Percentiles rank a stretch among this genome's conserved stretches.
These are phyloP conservation scores for Pycnonotus jocosus DNA, from an alignment of 2,113 vertebrate species.

Conservation along the genomic window DNA sequence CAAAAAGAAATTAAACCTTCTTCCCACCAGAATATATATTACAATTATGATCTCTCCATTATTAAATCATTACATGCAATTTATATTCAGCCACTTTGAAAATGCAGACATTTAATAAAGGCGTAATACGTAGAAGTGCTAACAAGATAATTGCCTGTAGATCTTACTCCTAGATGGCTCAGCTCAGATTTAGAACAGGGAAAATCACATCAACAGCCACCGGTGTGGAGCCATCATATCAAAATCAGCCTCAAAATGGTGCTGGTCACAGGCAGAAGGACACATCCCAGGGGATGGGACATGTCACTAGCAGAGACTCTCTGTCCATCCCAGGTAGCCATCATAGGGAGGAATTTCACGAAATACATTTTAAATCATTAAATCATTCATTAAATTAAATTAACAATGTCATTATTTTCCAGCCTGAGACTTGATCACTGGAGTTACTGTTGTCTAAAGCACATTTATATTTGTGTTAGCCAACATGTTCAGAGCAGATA, in stretches of 20 bases:
- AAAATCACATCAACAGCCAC: background rate
- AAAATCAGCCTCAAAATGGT: fast-evolving
- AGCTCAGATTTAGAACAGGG: background rate
- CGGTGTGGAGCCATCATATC: fast-evolving
- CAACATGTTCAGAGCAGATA: background rate
- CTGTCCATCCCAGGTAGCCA: background rate
- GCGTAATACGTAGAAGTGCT: background rate
- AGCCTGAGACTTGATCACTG: background rate
- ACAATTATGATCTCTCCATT: background rate
- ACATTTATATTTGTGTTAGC: background rate
- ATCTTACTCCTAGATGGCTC: background rate
- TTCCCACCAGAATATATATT: background rate
- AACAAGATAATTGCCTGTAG: background rate
- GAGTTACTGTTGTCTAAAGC: background rate
- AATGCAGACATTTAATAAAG: background rate
- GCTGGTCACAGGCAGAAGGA: fast-evolving
- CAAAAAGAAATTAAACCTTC: background rate
- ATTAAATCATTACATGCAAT: background rate
- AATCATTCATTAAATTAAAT: background rate
- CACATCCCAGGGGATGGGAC: background rate
- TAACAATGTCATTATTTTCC: background rate
- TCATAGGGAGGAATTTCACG: background rate
- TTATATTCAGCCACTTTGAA: background rate
- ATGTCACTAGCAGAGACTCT: background rate
- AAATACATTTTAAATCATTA: background rate